These are phyloP conservation scores for Desmodus rotundus DNA, from an alignment of 2,113 vertebrate species.

Conservation along the genomic window DNA sequence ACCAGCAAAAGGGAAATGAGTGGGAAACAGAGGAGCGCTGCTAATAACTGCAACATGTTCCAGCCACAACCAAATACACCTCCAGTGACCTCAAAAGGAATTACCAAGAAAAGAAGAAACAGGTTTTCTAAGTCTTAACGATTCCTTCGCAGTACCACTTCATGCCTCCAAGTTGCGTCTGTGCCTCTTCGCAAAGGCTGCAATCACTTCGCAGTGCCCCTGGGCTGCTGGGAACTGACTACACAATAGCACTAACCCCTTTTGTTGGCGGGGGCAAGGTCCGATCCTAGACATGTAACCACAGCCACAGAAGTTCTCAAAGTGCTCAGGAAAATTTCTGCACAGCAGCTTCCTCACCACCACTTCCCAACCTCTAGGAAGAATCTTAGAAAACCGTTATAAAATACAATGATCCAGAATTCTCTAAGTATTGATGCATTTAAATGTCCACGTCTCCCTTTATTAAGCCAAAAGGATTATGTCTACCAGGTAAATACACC, in stretches of 20 bases:
- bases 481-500: neutral
- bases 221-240: neutral
- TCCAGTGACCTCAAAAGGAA: constrained; percentile 46
- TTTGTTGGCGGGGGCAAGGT: neutral
- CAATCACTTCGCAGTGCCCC: neutral
- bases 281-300: neutral
- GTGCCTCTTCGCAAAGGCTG: accelerated
- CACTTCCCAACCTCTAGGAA: neutral
- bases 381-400: neutral
- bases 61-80: neutral
- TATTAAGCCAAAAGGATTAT: neutral
- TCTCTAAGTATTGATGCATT: neutral
- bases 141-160: constrained; percentile 53
- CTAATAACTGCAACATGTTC: neutral
- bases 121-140: constrained; percentile 20
- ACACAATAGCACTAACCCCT: neutral
- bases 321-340: neutral
- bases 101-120: constrained; percentile 53
- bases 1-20: constrained; percentile 44
- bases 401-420: neutral
- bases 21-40: neutral
- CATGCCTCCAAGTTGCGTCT: neutral
- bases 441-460: neutral
- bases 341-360: neutral
- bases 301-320: neutral